phyloP scores from a whole-genome alignment of 1,140 invertebrate genomes.

The Cyphomyrmex costatus region DNA sequence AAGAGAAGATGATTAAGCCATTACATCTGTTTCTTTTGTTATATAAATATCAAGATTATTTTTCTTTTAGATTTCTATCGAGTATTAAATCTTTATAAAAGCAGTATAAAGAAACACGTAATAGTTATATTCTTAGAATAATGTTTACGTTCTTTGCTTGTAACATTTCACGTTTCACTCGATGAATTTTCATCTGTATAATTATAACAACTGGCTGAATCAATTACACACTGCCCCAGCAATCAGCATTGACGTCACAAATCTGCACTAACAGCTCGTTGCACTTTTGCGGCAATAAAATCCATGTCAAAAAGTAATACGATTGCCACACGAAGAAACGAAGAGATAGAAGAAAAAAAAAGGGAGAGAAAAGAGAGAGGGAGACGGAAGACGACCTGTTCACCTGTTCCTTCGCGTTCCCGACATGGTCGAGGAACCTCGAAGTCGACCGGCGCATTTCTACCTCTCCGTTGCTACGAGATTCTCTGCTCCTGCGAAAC shows the following conservation, averaged over 20 bases:
- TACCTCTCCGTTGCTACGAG: constrained; percentile 46
- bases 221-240: constrained; percentile 8
- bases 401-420: constrained; percentile 61
- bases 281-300: constrained; percentile 31
- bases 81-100: neutral
- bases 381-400: constrained; percentile 13
- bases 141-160: constrained; percentile 6
- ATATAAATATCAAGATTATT: neutral
- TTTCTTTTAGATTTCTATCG: neutral
- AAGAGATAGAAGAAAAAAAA: no score
- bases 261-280: neutral
- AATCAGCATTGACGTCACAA: constrained; percentile 23
- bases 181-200: neutral
- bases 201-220: constrained; percentile 27
- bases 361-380: neutral
- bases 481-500: constrained; percentile 69
- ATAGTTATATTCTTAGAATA: neutral
- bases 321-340: neutral
- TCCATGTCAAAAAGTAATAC: neutral
- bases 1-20: neutral
- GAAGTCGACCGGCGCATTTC: constrained; percentile 71
- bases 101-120: neutral
- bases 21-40: constrained; percentile 5
- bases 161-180: constrained; percentile 3
- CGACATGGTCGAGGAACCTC: constrained; percentile 69